Evolutionary conservation across 2,888 invertebrate species (phyloP), one percentile per base, ranked within the genome.

Genomic region (Graphium colonna): DNA sequence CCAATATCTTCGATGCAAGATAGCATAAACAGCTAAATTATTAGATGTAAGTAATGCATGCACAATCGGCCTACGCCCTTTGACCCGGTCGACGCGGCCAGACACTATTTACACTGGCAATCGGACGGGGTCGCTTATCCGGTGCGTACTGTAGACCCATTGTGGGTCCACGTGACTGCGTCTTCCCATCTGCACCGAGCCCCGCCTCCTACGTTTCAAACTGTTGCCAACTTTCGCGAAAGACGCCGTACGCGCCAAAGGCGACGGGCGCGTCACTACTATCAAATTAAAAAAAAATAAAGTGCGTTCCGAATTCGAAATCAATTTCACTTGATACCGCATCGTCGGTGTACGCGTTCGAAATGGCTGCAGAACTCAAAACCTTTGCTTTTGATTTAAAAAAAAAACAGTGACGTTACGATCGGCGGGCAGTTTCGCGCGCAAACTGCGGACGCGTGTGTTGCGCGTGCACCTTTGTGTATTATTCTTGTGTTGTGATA

Each of bases 151-250:
- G 60, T 60, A 56, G 62, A 57, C 54, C 75, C 66, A 77, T 79
- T 80, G 79, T 65, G 67, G 66, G 54, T 62, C 65, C 72, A 77
- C 72, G 73, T 73, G 75, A 66, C 61, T 51, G 56, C 75, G 71
- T 70, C 71, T 72, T 68, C 60, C 65, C 59, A 65, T 59, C 62
- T 57, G 56, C 46, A 60, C 48, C 68, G 62, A 65, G 59, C 72
- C 2, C 33, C 33, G 71, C 67, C 71, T 70, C 68, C 68, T n/a
- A n/a, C n/a, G n/a, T n/a, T n/a, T n/a, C 74, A 73, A 75, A 69
- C 68, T 69, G 62, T 61, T 62, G 76, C 71, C 74, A 73, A 77
- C 80, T 79, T 82, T 82, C 76, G 79, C 68, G 33, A 2, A 3
- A 71, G 75, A 67, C 66, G 55, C 47, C n/a, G n/a, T n/a, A n/a